Evolutionary conservation across 2,113 vertebrate genomes (phyloP), one percentile per base, ranked within the genome.

Genomic region (Amia ocellicauda): DNA sequence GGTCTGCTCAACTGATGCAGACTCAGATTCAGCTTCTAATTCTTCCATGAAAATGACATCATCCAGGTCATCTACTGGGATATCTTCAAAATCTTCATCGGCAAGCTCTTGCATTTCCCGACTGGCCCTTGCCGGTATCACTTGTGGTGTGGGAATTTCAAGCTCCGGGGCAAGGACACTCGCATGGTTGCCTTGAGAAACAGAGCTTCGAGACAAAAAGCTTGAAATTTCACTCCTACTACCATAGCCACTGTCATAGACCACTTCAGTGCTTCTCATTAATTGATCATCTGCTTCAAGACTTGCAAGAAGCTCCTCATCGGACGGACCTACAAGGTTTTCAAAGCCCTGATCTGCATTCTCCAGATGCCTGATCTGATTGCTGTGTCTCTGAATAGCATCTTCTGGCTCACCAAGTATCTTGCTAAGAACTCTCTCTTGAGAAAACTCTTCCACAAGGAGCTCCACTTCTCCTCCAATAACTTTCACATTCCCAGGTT

Each of bases 381-480:
- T 70, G 80, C 28, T 55, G 71, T 77, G 66, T 65, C 66, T 72
- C 29, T 59, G 58, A 24, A 43, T 71, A 52, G 74, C 64, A 54
- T 79, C 80, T 40, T 86, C 85, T 62, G 71, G 42, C 75, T 94
- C 87, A 53, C 93, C 92, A 76, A 96, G 86, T 31, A 90, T 78
- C 56, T 90, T 87, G 68, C 91, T 85, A 68, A 99, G 88, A 64
- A 98, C 67, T 31, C 75, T 90, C 65, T 85, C 90, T 80, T 92
- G 90, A 63, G 76, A 60, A 74, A 78, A 78, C 63, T 85, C 80
- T 14, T 88, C 87, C 68, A 90, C 71, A 68, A 99, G 82, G 74
- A 85, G 76, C 71, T 98, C 97, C 42, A 96, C 94, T 79, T 98
- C 94, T 60, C 95, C 96, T 1, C 95, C 95, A 40, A 99, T 73